phyloP scores from a whole-genome alignment of 92 coral and sea anemone species.

The Ricordea florida region DNA sequence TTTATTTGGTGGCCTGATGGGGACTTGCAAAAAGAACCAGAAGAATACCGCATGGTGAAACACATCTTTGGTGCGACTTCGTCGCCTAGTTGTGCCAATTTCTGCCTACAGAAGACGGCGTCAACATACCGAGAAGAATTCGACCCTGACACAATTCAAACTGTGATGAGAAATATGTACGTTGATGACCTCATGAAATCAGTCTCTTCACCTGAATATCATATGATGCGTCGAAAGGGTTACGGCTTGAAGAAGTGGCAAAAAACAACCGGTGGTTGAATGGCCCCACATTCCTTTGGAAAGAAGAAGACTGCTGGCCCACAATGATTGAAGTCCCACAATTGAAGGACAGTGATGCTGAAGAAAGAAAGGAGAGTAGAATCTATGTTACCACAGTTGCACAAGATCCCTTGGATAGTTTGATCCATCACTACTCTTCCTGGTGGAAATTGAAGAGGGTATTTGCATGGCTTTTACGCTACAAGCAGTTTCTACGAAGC shows the following conservation, averaged over 20 bases:
- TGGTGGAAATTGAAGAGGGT: constrained; percentile 39
- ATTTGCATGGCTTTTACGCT: constrained; percentile 35
- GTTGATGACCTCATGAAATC: constrained; percentile 74
- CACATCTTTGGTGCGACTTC: constrained; percentile 64
- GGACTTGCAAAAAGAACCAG: constrained; percentile 31
- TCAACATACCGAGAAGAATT: constrained; percentile 5
- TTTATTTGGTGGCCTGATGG: constrained; percentile 64
- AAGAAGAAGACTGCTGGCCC: constrained; percentile 62
- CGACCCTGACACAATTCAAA: constrained; percentile 13
- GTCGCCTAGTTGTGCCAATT: constrained; percentile 52
- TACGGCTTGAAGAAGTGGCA: constrained; percentile 37
- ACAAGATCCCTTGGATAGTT: neutral
- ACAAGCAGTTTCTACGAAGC: constrained; percentile 9
- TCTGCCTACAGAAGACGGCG: constrained; percentile 39
- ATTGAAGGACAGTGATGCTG: constrained; percentile 52
- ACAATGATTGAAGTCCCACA: constrained; percentile 12
- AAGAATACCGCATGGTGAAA: constrained; percentile 52
- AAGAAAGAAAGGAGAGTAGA: constrained; percentile 60
- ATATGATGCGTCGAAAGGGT: constrained; percentile 54
- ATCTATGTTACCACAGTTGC: constrained; percentile 6
- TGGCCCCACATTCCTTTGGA: constrained; percentile 55
- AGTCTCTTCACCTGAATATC: constrained; percentile 56
- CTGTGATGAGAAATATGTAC: constrained; percentile 36
- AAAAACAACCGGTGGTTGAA: constrained; percentile 54
- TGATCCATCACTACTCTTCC: constrained; percentile 15